These are phyloP conservation scores for Nomada ferruginata DNA, from an alignment of 2,888 invertebrate genomes.

Conservation along the genomic window DNA sequence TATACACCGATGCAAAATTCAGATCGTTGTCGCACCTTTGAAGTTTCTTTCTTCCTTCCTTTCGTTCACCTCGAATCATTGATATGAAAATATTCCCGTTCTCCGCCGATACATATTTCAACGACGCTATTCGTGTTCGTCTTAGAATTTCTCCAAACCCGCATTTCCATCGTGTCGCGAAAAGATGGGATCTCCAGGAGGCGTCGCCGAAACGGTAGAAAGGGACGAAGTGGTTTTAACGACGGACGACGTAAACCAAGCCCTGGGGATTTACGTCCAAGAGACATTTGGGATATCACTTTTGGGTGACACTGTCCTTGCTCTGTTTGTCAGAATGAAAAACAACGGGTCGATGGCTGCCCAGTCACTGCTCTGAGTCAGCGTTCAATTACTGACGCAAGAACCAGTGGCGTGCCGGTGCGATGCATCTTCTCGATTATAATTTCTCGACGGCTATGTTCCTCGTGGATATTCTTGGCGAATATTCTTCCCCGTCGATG, in stretches of 20 bases:
- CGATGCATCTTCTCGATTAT: not conserved
- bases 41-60: not conserved
- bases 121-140: not conserved
- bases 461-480: not conserved
- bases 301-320: conserved; percentile 24
- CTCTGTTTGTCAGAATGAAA: conserved; percentile 17
- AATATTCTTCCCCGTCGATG: not conserved
- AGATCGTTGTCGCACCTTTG: not conserved
- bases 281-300: conserved; percentile 54
- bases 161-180: not conserved
- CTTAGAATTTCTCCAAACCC: too few species aligned
- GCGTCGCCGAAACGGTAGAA: not conserved
- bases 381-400: conserved; percentile 33
- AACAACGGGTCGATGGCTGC: conserved; percentile 17
- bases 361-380: conserved; percentile 42
- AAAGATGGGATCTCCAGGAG: not conserved
- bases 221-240: conserved; percentile 22
- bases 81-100: conserved; percentile 22
- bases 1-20: not conserved
- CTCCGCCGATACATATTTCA: conserved; percentile 1
- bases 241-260: conserved; percentile 51
- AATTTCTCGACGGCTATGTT: not conserved
- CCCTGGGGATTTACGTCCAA: conserved; percentile 47
- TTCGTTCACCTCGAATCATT: not conserved
- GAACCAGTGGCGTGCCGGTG: conserved; percentile 30